Conservation (phyloP, 2,113 vertebrate species). For the Ceratotherium simum region DNA sequence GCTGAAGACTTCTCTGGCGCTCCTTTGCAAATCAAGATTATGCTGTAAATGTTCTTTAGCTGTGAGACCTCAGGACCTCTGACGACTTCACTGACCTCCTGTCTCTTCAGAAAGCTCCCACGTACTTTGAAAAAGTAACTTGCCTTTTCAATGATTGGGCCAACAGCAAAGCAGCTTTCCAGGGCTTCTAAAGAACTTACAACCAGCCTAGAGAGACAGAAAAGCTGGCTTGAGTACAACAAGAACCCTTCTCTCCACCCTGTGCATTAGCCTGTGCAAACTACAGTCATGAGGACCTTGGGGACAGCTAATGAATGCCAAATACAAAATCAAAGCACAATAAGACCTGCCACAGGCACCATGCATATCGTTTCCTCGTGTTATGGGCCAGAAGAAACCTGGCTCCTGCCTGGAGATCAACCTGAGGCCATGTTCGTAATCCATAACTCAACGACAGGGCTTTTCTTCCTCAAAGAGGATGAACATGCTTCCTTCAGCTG, state of each 20-base stretch:
- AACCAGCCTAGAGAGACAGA: conserved; percentile 94
- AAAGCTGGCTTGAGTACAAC: conserved; percentile 87
- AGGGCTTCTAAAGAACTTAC: conserved; percentile 98
- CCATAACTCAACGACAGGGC: conserved; percentile 86
- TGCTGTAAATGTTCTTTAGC: not conserved
- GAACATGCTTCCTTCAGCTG: conserved; percentile 84
- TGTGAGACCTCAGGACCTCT: conserved; percentile 59
- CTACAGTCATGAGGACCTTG: conserved; percentile 83
- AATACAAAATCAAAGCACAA: conserved; percentile 87
- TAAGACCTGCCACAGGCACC: conserved; percentile 88
- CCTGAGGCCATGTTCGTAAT: conserved; percentile 88
- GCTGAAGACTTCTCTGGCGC: not conserved
- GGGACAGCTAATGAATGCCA: conserved; percentile 87
- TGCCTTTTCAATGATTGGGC: conserved; percentile 96
- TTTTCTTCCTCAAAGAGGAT: conserved; percentile 88
- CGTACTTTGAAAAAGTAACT: conserved; percentile 86
- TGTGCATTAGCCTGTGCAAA: conserved; percentile 80
- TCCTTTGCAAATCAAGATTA: conserved; percentile 35
- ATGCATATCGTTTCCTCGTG: conserved; percentile 85
- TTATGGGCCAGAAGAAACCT: conserved; percentile 87
- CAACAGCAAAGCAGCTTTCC: conserved; percentile 98
- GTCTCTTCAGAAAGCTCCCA: conserved; percentile 79
- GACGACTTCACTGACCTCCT: conserved; percentile 73
- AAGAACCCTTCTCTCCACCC: conserved; percentile 78
- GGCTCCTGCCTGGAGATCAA: conserved; percentile 87